Percentiles rank a stretch among this genome's conserved stretches.
phyloP scores from a whole-genome alignment of 2,113 vertebrate genomes.

The Megaceryle maxima region DNA sequence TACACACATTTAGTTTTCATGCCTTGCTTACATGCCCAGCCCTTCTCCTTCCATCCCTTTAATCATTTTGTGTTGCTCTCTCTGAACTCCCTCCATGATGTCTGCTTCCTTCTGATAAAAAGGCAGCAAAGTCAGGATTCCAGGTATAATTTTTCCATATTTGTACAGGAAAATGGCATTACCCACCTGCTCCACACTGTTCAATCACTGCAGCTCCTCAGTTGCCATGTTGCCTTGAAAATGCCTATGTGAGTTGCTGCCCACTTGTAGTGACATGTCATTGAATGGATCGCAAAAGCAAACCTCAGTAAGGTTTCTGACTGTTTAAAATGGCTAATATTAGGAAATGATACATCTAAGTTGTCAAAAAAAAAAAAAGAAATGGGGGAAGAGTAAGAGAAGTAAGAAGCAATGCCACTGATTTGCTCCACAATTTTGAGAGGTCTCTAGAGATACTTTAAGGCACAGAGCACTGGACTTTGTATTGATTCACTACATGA shows the following conservation, averaged over 20 bases:
- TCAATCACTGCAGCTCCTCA: not conserved
- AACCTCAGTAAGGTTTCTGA: not conserved
- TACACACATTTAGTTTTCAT: not conserved
- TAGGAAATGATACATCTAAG: not conserved
- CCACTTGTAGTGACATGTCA: not conserved
- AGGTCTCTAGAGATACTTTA: not conserved
- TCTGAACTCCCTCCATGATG: not conserved
- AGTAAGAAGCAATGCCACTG: not conserved
- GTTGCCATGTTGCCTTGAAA: not conserved
- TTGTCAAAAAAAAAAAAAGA: not conserved
- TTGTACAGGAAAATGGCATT: not conserved
- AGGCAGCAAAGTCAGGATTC: slow-evolving; percentile 15
- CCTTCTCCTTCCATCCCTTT: not conserved
- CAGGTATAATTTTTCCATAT: slow-evolving; percentile 22
- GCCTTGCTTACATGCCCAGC: not conserved
- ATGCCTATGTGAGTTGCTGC: not conserved
- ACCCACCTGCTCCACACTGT: not conserved
- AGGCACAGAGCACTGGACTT: not conserved
- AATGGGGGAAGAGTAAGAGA: not conserved
- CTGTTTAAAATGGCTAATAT: not conserved
- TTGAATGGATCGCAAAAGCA: not conserved
- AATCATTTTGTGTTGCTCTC: not conserved
- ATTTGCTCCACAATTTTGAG: not conserved
- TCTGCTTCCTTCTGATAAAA: slow-evolving; percentile 42
- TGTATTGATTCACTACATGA: not conserved